Conservation (phyloP, 1,140 invertebrate species). For the Halesus radiatus region DNA sequence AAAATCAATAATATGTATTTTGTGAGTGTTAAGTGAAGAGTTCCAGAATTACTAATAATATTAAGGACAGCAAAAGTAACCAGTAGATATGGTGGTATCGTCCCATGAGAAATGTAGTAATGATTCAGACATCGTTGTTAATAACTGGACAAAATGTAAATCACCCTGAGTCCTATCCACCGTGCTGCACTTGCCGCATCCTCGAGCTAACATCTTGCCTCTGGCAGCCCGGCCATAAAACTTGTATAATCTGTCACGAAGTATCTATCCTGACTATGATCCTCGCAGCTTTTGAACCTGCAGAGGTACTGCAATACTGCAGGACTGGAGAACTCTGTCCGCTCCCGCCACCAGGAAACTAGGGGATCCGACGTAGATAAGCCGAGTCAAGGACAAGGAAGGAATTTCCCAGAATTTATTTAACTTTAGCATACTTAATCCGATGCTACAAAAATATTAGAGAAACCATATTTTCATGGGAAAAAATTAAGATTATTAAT, state of each 20-base stretch:
- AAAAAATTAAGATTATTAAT: too few relatives aligned
- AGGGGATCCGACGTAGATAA: background rate
- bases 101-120: background rate
- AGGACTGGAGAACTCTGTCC: background rate
- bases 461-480: too few relatives aligned
- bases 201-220: background rate
- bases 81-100: background rate
- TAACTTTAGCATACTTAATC: too few relatives aligned
- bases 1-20: too few relatives aligned
- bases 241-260: conserved; percentile 50
- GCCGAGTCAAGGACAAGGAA: too few relatives aligned
- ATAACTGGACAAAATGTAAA: background rate
- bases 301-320: background rate
- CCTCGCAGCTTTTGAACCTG: conserved; percentile 11
- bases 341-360: background rate
- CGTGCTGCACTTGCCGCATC: background rate
- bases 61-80: too few relatives aligned
- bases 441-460: too few relatives aligned
- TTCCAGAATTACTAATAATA: too few relatives aligned
- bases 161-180: background rate
- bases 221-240: background rate
- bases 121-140: background rate
- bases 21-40: too few relatives aligned
- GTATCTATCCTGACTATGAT: conserved; percentile 34
- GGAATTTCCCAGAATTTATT: too few relatives aligned